Conservation (phyloP, 2,113 vertebrate species). For the Anhinga anhinga region DNA sequence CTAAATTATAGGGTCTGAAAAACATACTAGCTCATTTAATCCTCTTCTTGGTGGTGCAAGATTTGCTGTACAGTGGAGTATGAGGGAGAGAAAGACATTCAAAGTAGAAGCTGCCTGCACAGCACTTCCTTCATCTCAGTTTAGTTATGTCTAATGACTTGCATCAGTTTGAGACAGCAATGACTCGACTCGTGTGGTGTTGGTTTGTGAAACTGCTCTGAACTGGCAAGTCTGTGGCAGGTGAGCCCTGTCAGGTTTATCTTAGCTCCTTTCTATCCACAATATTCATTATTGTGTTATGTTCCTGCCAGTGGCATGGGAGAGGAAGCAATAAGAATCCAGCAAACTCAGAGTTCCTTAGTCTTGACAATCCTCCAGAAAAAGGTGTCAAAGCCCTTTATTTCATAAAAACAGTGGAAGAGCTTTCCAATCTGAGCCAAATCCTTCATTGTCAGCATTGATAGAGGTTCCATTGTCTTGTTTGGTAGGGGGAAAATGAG, state of each 20-base stretch:
- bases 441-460: background rate
- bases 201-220: background rate
- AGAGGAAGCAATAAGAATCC: background rate
- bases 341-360: background rate
- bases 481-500: background rate
- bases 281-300: background rate
- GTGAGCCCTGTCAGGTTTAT: background rate
- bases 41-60: background rate
- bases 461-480: background rate
- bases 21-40: background rate
- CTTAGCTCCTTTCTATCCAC: background rate
- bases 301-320: background rate
- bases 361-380: background rate
- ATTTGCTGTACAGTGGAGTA: background rate
- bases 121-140: background rate
- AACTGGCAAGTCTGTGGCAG: background rate
- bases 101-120: background rate
- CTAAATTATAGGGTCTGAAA: background rate
- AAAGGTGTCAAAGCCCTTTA: background rate
- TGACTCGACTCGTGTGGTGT: accelerated
- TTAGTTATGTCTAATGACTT: background rate
- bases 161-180: background rate
- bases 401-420: background rate
- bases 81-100: background rate
- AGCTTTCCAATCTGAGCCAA: background rate